Evolutionary conservation across 2,888 invertebrate genomes (phyloP).

Genomic region (Epinotia nisella): DNA sequence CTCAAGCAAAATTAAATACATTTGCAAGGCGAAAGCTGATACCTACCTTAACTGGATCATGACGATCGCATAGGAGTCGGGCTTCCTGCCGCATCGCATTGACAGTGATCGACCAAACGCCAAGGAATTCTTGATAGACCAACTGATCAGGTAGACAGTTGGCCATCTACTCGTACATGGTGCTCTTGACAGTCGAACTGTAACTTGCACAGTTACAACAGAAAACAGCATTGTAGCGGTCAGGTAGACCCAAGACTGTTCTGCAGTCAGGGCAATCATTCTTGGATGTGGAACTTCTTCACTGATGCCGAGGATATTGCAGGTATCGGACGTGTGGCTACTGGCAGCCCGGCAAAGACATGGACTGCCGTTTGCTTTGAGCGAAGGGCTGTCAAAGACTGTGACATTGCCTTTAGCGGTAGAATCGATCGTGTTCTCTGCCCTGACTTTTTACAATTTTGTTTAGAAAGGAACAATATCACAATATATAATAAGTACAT

Average conservation of each 20-base stretch:
- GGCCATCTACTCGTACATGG: not conserved
- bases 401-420: not conserved
- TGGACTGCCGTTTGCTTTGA: not conserved
- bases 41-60: not conserved
- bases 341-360: not conserved
- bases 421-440: not conserved
- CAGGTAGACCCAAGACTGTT: not conserved
- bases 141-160: not conserved
- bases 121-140: not conserved
- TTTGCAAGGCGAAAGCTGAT: not conserved
- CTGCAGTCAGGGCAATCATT: not conserved
- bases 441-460: not conserved
- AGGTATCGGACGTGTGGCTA: not conserved
- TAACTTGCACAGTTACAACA: not conserved
- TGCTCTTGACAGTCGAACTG: not conserved
- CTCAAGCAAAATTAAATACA: not conserved
- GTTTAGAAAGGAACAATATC: not conserved
- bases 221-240: too few relatives aligned
- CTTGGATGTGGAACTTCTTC: not conserved
- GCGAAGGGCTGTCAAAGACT: not conserved
- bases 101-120: slow-evolving; percentile 3
- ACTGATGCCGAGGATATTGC: slow-evolving; percentile 4
- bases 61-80: not conserved
- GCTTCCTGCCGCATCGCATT: not conserved
- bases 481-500: not conserved